Conservation (phyloP, 2,888 invertebrate genomes). For the Coecobrya sp. region DNA sequence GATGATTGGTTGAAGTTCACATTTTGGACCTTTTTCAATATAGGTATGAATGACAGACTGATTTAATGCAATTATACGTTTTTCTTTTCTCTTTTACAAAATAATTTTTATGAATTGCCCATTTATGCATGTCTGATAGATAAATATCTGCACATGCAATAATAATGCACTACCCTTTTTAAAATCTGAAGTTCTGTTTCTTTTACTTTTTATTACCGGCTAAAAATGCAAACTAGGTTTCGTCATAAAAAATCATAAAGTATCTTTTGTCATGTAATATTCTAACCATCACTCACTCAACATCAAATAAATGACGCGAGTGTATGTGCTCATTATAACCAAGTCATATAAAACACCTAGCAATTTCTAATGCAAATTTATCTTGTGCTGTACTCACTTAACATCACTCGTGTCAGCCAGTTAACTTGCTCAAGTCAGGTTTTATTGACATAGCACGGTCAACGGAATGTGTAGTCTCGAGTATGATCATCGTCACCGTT, state of each 20-base stretch:
- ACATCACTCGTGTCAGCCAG: conserved; percentile 46
- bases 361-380: conserved; percentile 61
- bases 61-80: conserved; percentile 49
- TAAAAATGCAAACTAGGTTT: conserved; percentile 76
- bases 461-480: conserved; percentile 37
- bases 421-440: conserved; percentile 65
- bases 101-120: conserved; percentile 21
- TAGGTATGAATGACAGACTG: conserved; percentile 51
- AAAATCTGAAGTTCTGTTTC: conserved; percentile 26
- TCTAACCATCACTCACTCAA: conserved; percentile 26
- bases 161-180: conserved; percentile 1
- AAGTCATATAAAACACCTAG: conserved; percentile 56
- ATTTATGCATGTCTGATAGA: not conserved
- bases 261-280: conserved; percentile 55
- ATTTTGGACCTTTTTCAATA: conserved; percentile 53
- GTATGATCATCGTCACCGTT: not conserved
- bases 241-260: conserved; percentile 71
- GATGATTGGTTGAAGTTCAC: conserved; percentile 46
- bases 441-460: conserved; percentile 72
- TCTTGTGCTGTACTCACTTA: conserved; percentile 38
- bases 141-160: conserved; percentile 11
- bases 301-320: conserved; percentile 28
- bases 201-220: conserved; percentile 60
- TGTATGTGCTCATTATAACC: conserved; percentile 58
- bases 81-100: conserved; percentile 50